phyloP scores from a whole-genome alignment of 1,140 invertebrate species.

The Heliconius himera region DNA sequence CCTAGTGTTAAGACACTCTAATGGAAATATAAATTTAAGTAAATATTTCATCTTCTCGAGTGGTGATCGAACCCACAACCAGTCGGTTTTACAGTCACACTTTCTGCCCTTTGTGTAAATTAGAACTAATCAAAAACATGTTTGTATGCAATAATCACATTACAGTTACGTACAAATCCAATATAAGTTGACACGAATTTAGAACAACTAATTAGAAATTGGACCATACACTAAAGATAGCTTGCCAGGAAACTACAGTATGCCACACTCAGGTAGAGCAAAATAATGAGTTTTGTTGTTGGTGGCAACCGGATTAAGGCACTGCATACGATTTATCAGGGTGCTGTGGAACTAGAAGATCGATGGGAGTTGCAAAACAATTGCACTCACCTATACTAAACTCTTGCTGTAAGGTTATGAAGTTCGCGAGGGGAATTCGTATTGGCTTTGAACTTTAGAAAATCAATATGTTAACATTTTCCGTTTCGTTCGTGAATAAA shows the following conservation, averaged over 20 bases:
- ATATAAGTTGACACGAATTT: not conserved
- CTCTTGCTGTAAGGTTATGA: conserved; percentile 21
- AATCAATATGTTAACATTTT: conserved; percentile 15
- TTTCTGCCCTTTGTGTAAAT: too few species aligned
- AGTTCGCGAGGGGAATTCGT: conserved; percentile 19
- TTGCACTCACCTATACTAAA: conserved; percentile 26
- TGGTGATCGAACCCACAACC: too few species aligned
- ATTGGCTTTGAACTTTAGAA: conserved; percentile 23
- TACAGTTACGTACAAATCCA: too few species aligned
- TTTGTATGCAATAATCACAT: too few species aligned
- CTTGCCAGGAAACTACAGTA: conserved; percentile 58
- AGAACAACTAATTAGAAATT: conserved; percentile 33
- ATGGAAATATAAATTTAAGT: too few species aligned
- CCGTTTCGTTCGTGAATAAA: conserved; percentile 7
- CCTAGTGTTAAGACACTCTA: too few species aligned
- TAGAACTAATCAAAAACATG: too few species aligned
- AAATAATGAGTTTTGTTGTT: conserved; percentile 77
- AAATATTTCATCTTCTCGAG: too few species aligned
- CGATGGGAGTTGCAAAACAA: conserved; percentile 30
- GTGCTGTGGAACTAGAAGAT: conserved; percentile 34
- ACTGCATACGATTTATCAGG: conserved; percentile 43
- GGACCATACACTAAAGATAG: conserved; percentile 41
- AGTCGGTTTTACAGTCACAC: too few species aligned
- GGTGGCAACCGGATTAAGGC: conserved; percentile 65
- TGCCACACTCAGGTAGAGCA: conserved; percentile 55